Evolutionary conservation across 2,113 vertebrate genomes (phyloP), one percentile per base, ranked within the genome.

Genomic region (Xerus inauris): DNA sequence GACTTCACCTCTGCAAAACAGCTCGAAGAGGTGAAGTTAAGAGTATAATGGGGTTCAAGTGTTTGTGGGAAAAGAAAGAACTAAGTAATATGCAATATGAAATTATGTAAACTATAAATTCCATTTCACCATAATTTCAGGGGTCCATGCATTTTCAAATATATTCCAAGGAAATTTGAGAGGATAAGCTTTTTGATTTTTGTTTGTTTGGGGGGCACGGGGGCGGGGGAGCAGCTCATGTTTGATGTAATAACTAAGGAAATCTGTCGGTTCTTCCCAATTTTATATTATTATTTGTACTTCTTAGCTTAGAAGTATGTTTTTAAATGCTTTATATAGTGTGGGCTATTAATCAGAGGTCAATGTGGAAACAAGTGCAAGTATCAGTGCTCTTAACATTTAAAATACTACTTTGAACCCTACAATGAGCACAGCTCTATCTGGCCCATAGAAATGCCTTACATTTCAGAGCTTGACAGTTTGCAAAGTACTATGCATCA

Each of bases 81-180:
- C 42, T 19, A 64, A 89, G 17, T 30, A 77, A 71, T 19, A 35
- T 85, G 14, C 38, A 54, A 42, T 35, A 79, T 87, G 35, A 95
- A 92, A 42, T n/a, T 35, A 71, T 51, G 17, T n/a, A 84, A 97
- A 93, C 62, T 49, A 79, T 40, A 65, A 75, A 83, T 65, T 51
- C 7, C 24, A 4, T 57, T 91, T 86, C 59, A 86, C 30, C 51
- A 0, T 84, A 51, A 64, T 87, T 77, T 93, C 62, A 85, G 1
- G 51, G 16, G 11, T 64, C 54, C 38, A 17, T 82, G 38, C 1
- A 91, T 85, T 93, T 83, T 85, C 20, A n/a, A 69, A 32, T 30
- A 42, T 35, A 67, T 8, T 45, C 35, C 64, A 90, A 90, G 35
- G 72, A 77, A 93, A 69, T 30, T 1, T 73, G 91, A 26, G 7